Base-by-base conservation (phyloP, 2,888 invertebrate genomes). In the Volucella inflata region DNA sequence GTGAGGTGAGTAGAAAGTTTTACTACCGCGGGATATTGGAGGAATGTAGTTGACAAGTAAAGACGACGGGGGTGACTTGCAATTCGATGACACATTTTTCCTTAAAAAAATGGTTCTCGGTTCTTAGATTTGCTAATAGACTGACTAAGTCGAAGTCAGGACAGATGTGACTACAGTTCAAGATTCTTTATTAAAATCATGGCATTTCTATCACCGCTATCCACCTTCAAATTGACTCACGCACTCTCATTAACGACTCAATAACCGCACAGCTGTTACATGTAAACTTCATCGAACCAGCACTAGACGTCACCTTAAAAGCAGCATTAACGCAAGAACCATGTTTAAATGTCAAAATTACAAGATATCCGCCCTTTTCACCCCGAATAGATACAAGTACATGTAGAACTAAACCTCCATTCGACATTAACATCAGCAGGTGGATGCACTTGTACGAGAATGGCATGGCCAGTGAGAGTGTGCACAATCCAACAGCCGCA, bases 261-360 rank as follows among this genome's bases (percentile, higher is more conserved):
- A 30, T 30, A 1, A 6, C 30, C 30, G n/a, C 60, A 14, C 60
- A 14, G 60, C 12, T n/a, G 46, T 46, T 10, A 11, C 4, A 12
- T 42, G 46, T 46, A 40, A 11, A 3, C 38, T 42, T 21, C n/a
- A 50, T 38, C 8, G 59, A 44, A 17, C 46, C 48, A 70, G 46
- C 44, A 40, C 51, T 38, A 60, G 59, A 65, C 8, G 50, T 71
- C 76, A 42, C 12, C 60, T 72, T 55, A 36, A 62, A n/a, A 67
- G 57, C 77, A 78, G 53, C 60, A 60, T 72, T 57, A 59, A 59
- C 64, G 57, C 42, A 30, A 38, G 14, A 65, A 44, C 53, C 82
- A 38, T 60, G 77, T 77, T 71, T 71, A 51, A 53, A 60, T 71
- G 77, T 67, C 71, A 67, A 42, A 77, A 77, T 71, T 65, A 67